These are phyloP conservation scores for Sialis fuliginosa DNA, from an alignment of 2,888 invertebrate species.

Conservation along the genomic window DNA sequence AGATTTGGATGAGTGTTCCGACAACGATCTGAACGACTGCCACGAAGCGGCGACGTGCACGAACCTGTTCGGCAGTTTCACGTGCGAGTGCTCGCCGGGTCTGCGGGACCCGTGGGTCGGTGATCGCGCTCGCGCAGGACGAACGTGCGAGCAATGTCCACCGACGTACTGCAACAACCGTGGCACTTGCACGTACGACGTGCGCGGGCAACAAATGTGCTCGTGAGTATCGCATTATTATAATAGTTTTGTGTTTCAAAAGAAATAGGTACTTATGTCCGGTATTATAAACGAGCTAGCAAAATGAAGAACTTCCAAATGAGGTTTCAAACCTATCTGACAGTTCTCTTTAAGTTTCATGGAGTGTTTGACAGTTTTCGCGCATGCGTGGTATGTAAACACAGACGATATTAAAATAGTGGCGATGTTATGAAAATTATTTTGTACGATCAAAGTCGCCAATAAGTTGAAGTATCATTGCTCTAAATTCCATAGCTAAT, in stretches of 20 bases:
- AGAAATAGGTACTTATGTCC: too few relatives aligned
- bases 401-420: too few relatives aligned
- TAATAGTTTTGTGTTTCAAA: neutral
- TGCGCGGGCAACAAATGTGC: conserved; percentile 57
- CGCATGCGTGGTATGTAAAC: too few relatives aligned
- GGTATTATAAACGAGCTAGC: too few relatives aligned
- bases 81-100: conserved; percentile 55
- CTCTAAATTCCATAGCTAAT: too few relatives aligned
- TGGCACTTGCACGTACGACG: conserved; percentile 59
- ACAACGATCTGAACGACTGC: conserved; percentile 69
- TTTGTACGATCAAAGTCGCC: too few relatives aligned
- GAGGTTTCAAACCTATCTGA: too few relatives aligned
- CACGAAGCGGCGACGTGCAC: conserved; percentile 58
- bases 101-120: conserved; percentile 57
- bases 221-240: conserved; percentile 32
- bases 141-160: conserved; percentile 62
- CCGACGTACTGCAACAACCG: conserved; percentile 65
- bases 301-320: too few relatives aligned
- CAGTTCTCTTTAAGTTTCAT: too few relatives aligned
- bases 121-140: conserved; percentile 47
- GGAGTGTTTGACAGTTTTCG: too few relatives aligned
- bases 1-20: conserved; percentile 78
- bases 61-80: conserved; percentile 72
- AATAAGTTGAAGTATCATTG: too few relatives aligned
- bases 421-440: too few relatives aligned